Evolutionary conservation across 2,113 vertebrate genomes (phyloP).

Genomic region (Scomber colias): DNA sequence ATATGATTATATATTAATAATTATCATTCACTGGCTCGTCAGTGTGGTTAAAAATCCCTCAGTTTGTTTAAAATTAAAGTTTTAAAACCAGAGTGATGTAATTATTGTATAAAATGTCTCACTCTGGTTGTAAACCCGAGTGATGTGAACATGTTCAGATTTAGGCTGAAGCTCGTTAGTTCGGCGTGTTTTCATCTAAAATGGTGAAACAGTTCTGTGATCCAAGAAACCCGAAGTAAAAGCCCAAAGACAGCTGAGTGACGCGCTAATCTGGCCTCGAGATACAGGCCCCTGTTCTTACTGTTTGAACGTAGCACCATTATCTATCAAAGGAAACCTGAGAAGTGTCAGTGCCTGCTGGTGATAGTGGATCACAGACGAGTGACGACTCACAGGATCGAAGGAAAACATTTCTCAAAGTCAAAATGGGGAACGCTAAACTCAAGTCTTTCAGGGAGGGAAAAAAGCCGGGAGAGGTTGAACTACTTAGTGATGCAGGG

Average conservation of each 20-base stretch:
- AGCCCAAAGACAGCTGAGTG: neutral
- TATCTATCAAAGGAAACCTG: conserved; percentile 14
- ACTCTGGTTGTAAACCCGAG: no score
- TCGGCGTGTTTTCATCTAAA: neutral
- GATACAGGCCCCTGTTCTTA: conserved; percentile 33
- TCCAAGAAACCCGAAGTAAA: conserved; percentile 3
- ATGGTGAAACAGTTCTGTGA: neutral
- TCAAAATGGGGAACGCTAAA: conserved; percentile 5
- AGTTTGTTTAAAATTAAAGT: no score
- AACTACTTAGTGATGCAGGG: conserved; percentile 1
- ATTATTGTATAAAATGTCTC: no score
- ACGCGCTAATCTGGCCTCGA: conserved; percentile 5
- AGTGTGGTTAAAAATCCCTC: no score
- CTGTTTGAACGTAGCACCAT: conserved; percentile 55
- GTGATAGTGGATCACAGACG: conserved; percentile 7
- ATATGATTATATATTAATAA: no score
- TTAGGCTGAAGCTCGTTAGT: no score
- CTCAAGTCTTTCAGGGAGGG: neutral
- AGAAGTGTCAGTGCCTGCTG: conserved; percentile 65
- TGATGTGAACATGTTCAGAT: neutral
- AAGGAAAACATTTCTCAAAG: conserved; percentile 33
- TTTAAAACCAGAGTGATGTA: no score
- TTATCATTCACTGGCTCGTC: no score
- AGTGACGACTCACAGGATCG: conserved; percentile 16
- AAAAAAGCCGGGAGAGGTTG: neutral